Conservation (phyloP, 2,113 vertebrate species). For the Engystomops pustulosus region DNA sequence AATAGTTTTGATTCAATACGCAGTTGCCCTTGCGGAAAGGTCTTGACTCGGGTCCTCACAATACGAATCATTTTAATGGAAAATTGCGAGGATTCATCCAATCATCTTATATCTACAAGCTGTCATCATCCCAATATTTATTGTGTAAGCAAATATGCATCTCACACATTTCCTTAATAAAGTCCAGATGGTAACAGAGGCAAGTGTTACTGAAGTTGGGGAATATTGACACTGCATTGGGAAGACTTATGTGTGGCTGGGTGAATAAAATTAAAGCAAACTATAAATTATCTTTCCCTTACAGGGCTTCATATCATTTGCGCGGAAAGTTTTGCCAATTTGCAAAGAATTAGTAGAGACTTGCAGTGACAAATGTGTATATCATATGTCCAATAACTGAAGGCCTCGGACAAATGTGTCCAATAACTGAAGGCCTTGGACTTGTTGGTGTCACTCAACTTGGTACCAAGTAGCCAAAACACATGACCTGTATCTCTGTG, state of each 20-base stretch:
- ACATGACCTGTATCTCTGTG: too few species aligned
- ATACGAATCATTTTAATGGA: constrained; percentile 7
- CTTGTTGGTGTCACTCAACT: too few species aligned
- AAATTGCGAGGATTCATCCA: constrained; percentile 5
- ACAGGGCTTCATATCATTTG: background rate
- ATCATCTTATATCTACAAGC: constrained; percentile 19
- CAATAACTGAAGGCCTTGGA: too few species aligned
- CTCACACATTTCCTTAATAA: constrained; percentile 23
- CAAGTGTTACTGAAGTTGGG: background rate
- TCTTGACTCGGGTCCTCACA: constrained; percentile 16
- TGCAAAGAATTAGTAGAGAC: background rate
- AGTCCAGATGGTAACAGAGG: constrained; percentile 13
- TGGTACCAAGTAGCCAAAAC: too few species aligned
- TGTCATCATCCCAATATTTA: constrained; percentile 27
- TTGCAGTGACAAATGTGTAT: background rate
- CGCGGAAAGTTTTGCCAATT: background rate
- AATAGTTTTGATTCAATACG: constrained; percentile 21
- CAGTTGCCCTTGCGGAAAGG: constrained; percentile 14
- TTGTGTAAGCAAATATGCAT: constrained; percentile 16
- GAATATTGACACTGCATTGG: background rate
- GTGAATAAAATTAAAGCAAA: background rate
- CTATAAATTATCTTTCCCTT: background rate
- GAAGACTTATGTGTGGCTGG: background rate
- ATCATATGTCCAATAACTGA: too few species aligned
- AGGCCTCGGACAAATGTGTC: too few species aligned